Base-by-base conservation (phyloP, 2,888 invertebrate genomes). In the Apeira syringaria region DNA sequence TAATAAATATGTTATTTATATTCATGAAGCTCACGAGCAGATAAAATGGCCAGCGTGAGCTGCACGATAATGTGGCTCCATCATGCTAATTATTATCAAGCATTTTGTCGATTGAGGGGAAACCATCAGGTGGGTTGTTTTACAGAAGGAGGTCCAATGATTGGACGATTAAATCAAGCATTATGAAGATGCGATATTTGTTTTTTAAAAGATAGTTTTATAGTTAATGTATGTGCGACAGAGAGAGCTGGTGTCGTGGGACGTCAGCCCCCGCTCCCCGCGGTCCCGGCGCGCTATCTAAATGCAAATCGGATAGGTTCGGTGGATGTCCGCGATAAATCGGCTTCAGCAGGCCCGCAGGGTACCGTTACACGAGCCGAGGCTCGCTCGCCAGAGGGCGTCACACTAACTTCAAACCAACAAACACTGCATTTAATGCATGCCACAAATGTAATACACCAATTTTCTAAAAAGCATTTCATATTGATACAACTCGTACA, bases 291-390 rank as follows among this genome's bases (percentile, higher is more conserved):
- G 68, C 64, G 79, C 85, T 85, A 87, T 88, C 88, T 88, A 89
- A 87, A 89, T 89, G 88, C 88, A 87, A 89, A 89, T 89, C 85
- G 82, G 81, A 83, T 86, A 84, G 86, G 83, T 84, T 80, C 80
- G 72, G 77, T 81, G 80, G 84, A 83, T 80, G 84, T 80, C 74
- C 74, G 70, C 80, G 75, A 87, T 87, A 88, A 87, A 88, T 89
- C 84, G 87, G 79, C 78, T 74, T 72, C 70, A 65, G 59, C 56
- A 69, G 55, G 61, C 56, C 58, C 51, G 64, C 83, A 55, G 61
- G 56, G 58, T 50, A 64, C 83, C 85, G 83, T 82, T 84, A 84
- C 64, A 62, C 71, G 61, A 53, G 47, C 28, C 28, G 25, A 28
- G 51, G 53, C 53, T 45, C 44, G 61, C 62, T 58, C 64, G 66